Conservation (phyloP, 2,888 invertebrate species). For the Pogonocherus hispidulus region DNA sequence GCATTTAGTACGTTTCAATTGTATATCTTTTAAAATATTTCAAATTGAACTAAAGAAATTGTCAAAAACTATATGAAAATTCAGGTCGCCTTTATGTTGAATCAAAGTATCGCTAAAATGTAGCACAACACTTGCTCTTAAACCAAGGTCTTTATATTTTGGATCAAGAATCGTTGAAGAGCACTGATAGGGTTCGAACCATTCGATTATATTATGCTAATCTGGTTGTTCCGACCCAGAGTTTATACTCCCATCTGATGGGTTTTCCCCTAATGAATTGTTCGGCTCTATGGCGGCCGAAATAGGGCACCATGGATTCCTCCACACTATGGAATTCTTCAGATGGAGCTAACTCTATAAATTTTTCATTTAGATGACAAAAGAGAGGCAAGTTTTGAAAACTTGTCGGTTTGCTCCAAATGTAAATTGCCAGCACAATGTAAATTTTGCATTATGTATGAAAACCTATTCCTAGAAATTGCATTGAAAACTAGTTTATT, state of each 20-base stretch:
- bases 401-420: not conserved
- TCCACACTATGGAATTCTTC: conserved; percentile 58
- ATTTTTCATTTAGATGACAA: conserved; percentile 49
- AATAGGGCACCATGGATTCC: conserved; percentile 62
- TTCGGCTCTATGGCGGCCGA: conserved; percentile 56
- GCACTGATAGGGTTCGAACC: conserved; percentile 55
- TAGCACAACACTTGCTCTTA: conserved; percentile 43
- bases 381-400: conserved; percentile 55
- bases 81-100: too few relatives aligned
- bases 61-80: too few relatives aligned
- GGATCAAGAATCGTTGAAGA: not conserved
- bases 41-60: too few relatives aligned
- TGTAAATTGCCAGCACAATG: not conserved
- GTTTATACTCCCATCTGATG: conserved; percentile 54
- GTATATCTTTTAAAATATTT: too few relatives aligned
- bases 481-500: conserved; percentile 24
- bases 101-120: conserved; percentile 35
- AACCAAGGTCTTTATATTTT: conserved; percentile 44
- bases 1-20: too few relatives aligned
- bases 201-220: conserved; percentile 53
- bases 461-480: not conserved
- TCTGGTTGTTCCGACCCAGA: conserved; percentile 45
- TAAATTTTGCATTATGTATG: not conserved
- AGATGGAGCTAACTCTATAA: conserved; percentile 54
- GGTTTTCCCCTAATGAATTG: conserved; percentile 44